Conservation (phyloP, 2,888 invertebrate genomes). For the Hipparchia semele region DNA sequence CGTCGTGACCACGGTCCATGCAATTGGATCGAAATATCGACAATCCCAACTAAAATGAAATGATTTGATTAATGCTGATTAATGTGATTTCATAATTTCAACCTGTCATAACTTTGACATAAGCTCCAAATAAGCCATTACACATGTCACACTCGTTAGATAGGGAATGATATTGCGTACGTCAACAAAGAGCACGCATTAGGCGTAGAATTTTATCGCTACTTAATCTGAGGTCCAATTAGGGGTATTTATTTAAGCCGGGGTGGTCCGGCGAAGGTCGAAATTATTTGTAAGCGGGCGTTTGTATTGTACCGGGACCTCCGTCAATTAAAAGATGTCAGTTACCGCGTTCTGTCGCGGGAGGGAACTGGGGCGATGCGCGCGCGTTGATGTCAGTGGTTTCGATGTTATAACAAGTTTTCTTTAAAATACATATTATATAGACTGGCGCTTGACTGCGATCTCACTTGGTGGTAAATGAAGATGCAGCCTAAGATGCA, state of each 20-base stretch:
- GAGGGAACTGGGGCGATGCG: slow-evolving; percentile 36
- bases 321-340: slow-evolving; percentile 73
- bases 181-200: slow-evolving; percentile 56
- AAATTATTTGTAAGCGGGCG: slow-evolving; percentile 49
- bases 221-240: slow-evolving; percentile 70
- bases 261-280: slow-evolving; percentile 66
- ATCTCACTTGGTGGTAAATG: too few species aligned
- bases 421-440: too few species aligned
- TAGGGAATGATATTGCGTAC: slow-evolving; percentile 38
- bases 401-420: slow-evolving; percentile 35
- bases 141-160: slow-evolving; percentile 24
- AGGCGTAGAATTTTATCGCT: slow-evolving; percentile 62
- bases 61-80: not conserved
- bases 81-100: slow-evolving; percentile 7
- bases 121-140: slow-evolving; percentile 6
- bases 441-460: too few species aligned
- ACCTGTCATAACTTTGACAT: slow-evolving; percentile 14
- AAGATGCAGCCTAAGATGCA: too few species aligned
- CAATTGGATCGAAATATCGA: too few species aligned
- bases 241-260: slow-evolving; percentile 68
- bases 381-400: slow-evolving; percentile 44
- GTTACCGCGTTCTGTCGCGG: slow-evolving; percentile 60
- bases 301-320: slow-evolving; percentile 57
- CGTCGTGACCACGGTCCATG: too few species aligned
- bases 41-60: not conserved